Evolutionary conservation across 1,140 invertebrate genomes (phyloP), one percentile per base, ranked within the genome.

Genomic region (Calycopis cecrops): DNA sequence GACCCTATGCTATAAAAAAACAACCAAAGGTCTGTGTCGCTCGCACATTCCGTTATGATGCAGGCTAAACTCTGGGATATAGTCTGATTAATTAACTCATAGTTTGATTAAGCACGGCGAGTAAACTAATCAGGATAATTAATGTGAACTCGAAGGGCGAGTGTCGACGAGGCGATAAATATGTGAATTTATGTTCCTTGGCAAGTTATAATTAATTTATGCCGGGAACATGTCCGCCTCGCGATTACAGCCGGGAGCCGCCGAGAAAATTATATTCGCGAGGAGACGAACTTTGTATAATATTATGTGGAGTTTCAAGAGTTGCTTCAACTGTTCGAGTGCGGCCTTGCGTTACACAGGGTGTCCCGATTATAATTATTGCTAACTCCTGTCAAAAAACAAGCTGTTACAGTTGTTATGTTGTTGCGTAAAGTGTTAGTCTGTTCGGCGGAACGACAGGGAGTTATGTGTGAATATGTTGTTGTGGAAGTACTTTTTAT

Each of bases 181-280:
- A 44, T 44, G 40, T 16, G 14, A 9, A 14, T 17, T 14, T 16
- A 14, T 16, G 14, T 17, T 44, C 6, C 40, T 44, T 14, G 16
- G 17, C 40, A 44, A 44, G 40, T 44, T 44, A 44, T 44, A 44
- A 44, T 44, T 44, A 44, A 44, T 44, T 44, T 44, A 44, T 16
- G 40, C 17, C 14, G 14, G 40, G 21, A 28, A 28, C 12, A 9
- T 44, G 40, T 44, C 40, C 40, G 21, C 21, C 21, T 2, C 21
- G 8, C 14, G 40, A 44, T 44, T 44, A 44, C 40, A 44, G 40
- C 9, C 40, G 14, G 17, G 16, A 44, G 40, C 17, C 9, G 40
- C 17, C 8, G 17, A 44, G 40, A 44, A 44, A 44, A 44, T 44
- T 44, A 44, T 44, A 44, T 44, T 44, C 40, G 40, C 17, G 16